Evolutionary conservation across 2,888 invertebrate genomes (phyloP).

Genomic region (Agrochola litura): DNA sequence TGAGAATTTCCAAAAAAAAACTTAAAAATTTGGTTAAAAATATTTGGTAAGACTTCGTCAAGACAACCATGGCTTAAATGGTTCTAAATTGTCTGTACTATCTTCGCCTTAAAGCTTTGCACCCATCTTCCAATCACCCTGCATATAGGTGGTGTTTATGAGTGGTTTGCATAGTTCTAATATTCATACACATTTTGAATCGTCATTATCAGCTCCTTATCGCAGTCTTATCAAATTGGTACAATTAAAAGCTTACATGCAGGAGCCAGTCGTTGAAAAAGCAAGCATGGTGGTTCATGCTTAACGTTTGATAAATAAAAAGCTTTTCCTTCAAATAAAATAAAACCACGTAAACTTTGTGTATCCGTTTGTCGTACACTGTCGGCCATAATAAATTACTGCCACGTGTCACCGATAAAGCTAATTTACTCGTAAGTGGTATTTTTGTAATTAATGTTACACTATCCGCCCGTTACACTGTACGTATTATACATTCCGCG

Average conservation of each 20-base stretch:
- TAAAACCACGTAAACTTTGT: slow-evolving; percentile 40
- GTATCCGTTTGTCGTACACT: slow-evolving; percentile 58
- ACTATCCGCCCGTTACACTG: slow-evolving; percentile 68
- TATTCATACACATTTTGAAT: background rate
- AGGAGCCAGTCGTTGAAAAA: background rate
- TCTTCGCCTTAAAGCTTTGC: too few relatives aligned
- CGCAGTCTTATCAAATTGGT: background rate
- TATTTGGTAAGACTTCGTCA: too few relatives aligned
- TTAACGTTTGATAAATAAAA: background rate
- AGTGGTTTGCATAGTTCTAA: background rate
- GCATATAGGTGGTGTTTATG: background rate
- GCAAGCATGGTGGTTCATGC: background rate
- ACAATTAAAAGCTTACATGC: too few relatives aligned
- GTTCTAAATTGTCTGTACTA: too few relatives aligned
- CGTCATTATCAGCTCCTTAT: background rate
- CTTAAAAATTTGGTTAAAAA: too few relatives aligned
- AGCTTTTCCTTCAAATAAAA: background rate
- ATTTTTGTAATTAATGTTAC: slow-evolving; percentile 75
- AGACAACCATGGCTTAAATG: too few relatives aligned
- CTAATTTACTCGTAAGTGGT: slow-evolving; percentile 76
- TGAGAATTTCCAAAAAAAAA: too few relatives aligned
- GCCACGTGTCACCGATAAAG: slow-evolving; percentile 69
- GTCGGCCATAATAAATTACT: slow-evolving; percentile 68
- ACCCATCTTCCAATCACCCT: too few relatives aligned
- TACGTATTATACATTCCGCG: slow-evolving; percentile 69